Base-by-base conservation (phyloP, 2,113 vertebrate species). In the Sialia sialis region DNA sequence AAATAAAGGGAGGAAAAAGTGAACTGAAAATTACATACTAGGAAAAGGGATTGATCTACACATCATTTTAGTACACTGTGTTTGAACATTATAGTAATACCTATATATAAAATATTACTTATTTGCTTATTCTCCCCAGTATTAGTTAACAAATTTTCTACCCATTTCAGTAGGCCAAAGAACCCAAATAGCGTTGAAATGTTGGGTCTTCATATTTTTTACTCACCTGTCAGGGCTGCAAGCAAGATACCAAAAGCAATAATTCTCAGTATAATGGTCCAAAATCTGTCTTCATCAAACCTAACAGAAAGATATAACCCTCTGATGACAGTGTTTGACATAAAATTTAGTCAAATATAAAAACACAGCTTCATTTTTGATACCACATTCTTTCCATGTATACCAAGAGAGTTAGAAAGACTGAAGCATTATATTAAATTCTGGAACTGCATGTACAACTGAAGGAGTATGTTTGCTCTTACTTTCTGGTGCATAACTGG, bases 271-370 rank as follows among this genome's bases (percentile, higher is more conserved):
- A 29, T 19, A 76, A 30, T 25, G 12, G 32, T 38, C 17, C 41
- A 79, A 91, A 87, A 64, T 64, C 36, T 79, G 22, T 29, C 20
- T 26, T 66, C 26, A 30, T 41, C 48, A 56, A 51, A 74, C 4
- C 15, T 18, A 72, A 32, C 5, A 41, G 39, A 0, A 2, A 63
- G 14, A 16, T 25, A 1, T 32, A 69, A 41, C 19, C 20, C 41
- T 85, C 54, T 49, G 32, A 70, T 25, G 27, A 48, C 29, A 70
- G 4, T 29, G 58, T 43, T 62, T 77, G 20, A 52, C 38, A 25
- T 16, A 81, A 16, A 59, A 48, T 90, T 93, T 64, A 49, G n/a
- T 39, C 3, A 59, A n/a, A 59, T 34, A 67, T 11, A 16, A 73
- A 92, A 95, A 87, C 66, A 59, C 59, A 84, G 1, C 25, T 82